Evolutionary conservation across 2,888 invertebrate genomes (phyloP).

Genomic region (Tiliacea aurago): DNA sequence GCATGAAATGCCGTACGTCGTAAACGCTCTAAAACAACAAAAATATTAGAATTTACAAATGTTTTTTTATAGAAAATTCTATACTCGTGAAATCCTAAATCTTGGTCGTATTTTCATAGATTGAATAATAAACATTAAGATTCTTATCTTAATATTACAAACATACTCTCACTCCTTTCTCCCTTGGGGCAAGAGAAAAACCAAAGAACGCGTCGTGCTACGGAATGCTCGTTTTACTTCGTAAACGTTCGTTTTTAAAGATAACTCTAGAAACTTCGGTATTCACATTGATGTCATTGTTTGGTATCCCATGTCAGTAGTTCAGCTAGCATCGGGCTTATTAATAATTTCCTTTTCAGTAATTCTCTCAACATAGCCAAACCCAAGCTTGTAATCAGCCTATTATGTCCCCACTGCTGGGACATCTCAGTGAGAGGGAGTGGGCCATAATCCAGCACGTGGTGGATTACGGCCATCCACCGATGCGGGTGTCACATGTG

Average conservation of each 20-base stretch:
- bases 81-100: neutral
- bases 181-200: neutral
- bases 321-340: conserved; percentile 7
- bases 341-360: conserved; percentile 27
- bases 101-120: neutral
- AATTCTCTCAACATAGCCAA: conserved; percentile 16
- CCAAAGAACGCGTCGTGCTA: neutral
- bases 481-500: too few species aligned
- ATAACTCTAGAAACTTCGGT: neutral
- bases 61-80: too few species aligned
- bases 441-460: too few species aligned
- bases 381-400: neutral
- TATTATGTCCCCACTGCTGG: too few species aligned
- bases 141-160: neutral
- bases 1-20: too few species aligned
- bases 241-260: neutral
- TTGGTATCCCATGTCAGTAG: neutral
- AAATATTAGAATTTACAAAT: too few species aligned
- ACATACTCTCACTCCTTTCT: neutral
- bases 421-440: too few species aligned
- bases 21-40: too few species aligned
- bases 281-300: neutral
- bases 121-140: neutral
- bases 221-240: neutral
- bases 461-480: too few species aligned